Conservation (phyloP, 2,797 vertebrate genomes). For the Liasis olivaceus region DNA sequence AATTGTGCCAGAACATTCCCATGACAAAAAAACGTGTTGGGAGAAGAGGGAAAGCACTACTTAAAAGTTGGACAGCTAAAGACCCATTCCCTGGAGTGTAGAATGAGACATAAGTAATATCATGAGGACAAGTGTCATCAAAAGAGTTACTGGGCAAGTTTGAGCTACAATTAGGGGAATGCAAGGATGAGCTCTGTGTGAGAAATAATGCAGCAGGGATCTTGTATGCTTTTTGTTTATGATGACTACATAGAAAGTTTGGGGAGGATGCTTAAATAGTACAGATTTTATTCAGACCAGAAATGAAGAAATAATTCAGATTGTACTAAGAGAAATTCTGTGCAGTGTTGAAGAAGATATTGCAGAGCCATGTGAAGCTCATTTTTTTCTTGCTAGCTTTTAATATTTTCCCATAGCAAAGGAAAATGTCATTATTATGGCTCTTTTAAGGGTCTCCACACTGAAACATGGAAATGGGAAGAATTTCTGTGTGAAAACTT, state of each 20-base stretch:
- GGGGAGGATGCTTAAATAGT: neutral
- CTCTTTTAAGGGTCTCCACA: neutral
- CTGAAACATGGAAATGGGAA: neutral
- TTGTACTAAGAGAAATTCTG: neutral
- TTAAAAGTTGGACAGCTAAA: neutral
- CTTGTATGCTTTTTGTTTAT: neutral
- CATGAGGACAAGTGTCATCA: neutral
- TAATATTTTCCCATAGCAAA: fast-evolving
- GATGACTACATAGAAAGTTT: neutral
- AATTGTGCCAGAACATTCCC: neutral
- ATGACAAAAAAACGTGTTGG: neutral
- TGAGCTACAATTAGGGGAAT: neutral
- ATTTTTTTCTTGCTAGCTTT: fast-evolving
- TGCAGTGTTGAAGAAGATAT: neutral
- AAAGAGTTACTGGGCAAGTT: neutral
- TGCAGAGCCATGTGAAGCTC: neutral
- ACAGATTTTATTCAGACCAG: neutral
- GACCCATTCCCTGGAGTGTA: neutral
- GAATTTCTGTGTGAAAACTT: neutral
- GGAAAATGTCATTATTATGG: neutral
- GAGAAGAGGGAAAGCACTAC: neutral
- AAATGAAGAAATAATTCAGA: neutral
- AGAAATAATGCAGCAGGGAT: neutral
- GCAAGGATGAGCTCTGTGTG: neutral
- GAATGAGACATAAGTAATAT: neutral